Conservation (phyloP, 2,797 vertebrate species). For the Gallirallus australis region DNA sequence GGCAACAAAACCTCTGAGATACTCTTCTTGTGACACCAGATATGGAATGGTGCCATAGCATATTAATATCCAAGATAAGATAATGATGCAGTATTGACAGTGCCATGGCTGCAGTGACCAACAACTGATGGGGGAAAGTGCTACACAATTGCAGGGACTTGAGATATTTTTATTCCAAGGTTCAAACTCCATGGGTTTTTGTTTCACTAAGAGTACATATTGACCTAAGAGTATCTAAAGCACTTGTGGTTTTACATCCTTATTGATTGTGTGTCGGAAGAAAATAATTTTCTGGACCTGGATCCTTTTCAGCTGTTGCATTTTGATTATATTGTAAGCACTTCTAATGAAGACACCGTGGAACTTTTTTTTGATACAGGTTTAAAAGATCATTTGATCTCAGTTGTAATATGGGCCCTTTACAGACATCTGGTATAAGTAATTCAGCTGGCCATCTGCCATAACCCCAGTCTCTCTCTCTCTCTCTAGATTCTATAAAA, state of each 20-base stretch:
- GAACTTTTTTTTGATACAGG: neutral
- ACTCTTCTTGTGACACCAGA: neutral
- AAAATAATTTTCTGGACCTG: neutral
- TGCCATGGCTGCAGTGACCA: neutral
- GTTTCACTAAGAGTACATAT: neutral
- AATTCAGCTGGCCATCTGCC: neutral
- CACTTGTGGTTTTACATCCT: neutral
- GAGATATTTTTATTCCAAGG: neutral
- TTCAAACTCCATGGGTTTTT: neutral
- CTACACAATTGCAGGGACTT: neutral
- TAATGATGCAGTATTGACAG: accelerated
- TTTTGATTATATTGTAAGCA: neutral
- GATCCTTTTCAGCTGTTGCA: neutral
- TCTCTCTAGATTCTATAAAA: neutral
- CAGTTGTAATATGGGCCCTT: neutral
- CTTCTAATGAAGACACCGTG: accelerated
- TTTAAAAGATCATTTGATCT: neutral
- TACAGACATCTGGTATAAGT: neutral
- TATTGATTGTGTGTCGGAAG: neutral
- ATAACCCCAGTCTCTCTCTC: neutral
- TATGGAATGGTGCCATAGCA: neutral
- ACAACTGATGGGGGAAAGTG: neutral
- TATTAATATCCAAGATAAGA: neutral
- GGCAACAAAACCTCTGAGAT: neutral
- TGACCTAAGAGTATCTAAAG: neutral